These are phyloP conservation scores for Agrenia bidenticulata DNA, from an alignment of 2,888 invertebrate species.

Conservation along the genomic window DNA sequence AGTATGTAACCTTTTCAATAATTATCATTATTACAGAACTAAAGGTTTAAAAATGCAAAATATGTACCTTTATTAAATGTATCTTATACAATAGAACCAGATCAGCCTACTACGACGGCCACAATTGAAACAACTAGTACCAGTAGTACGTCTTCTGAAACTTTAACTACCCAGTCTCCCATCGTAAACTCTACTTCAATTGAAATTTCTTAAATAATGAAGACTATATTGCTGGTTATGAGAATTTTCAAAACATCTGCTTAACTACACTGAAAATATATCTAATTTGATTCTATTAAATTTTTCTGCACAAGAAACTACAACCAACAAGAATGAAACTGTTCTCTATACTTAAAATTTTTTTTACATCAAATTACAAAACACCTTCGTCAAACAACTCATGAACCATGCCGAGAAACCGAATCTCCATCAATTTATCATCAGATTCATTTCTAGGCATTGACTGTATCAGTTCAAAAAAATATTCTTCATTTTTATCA, in stretches of 20 bases:
- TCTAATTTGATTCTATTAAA: slow-evolving; percentile 6
- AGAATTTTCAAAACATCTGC: neutral
- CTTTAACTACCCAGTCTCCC: neutral
- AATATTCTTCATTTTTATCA: neutral
- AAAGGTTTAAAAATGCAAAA: neutral
- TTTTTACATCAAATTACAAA: too few relatives aligned
- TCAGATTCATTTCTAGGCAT: neutral
- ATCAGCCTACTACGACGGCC: neutral
- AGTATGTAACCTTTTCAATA: slow-evolving; percentile 1
- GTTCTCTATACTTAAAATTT: neutral
- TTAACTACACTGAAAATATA: slow-evolving; percentile 7
- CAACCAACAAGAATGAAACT: neutral
- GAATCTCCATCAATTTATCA: slow-evolving; percentile 12
- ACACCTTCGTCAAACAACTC: slow-evolving; percentile 32
- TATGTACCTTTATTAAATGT: neutral
- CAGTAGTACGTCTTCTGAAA: neutral
- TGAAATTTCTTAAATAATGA: neutral
- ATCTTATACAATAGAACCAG: neutral
- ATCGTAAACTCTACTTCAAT: too few relatives aligned
- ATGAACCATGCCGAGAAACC: slow-evolving; percentile 8
- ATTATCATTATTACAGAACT: neutral
- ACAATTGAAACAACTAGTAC: neutral
- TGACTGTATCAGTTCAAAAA: neutral
- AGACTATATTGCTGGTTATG: neutral
- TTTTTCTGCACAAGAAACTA: neutral